A percentile compares a stretch with the other conserved stretches of the same genome.
Evolutionary conservation across 2,797 vertebrate genomes (phyloP).

Genomic region (Pseudomugil gertrudae): DNA sequence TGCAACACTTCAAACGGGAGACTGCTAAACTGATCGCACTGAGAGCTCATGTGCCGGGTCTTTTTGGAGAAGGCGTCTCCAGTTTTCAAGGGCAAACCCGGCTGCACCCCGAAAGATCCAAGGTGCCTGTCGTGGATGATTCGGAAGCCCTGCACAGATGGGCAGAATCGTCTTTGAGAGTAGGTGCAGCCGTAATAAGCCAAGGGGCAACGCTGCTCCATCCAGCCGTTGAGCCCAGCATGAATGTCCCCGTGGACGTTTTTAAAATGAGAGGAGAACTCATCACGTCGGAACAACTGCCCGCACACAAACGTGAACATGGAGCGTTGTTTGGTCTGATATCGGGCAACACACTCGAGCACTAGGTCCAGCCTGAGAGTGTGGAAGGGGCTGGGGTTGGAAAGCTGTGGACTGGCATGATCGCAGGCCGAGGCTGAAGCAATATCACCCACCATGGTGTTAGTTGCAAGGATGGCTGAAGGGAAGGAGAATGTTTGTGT

Average conservation of each 20-base stretch:
- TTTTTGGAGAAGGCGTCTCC: slow-evolving; percentile 73
- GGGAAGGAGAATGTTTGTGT: slow-evolving; percentile 99
- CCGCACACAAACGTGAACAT: slow-evolving; percentile 99
- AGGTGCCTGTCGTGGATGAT: slow-evolving; percentile 96
- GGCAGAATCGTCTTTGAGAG: slow-evolving; percentile 97
- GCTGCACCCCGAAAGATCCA: slow-evolving; percentile 94
- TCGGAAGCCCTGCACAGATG: slow-evolving; percentile 93
- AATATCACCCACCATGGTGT: slow-evolving; percentile 98
- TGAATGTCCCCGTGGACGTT: slow-evolving; percentile 99
- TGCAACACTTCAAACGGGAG: slow-evolving; percentile 96
- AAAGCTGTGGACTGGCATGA: slow-evolving; percentile 98
- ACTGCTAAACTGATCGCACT: slow-evolving; percentile 88
- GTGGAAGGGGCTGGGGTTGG: slow-evolving; percentile 98
- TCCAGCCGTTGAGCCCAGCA: slow-evolving; percentile 98
- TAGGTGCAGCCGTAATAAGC: slow-evolving; percentile 99
- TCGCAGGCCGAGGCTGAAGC: slow-evolving; percentile 98
- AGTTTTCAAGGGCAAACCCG: slow-evolving; percentile 81
- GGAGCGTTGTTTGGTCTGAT: slow-evolving; percentile 98
- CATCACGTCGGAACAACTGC: slow-evolving; percentile 95
- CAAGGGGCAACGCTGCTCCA: slow-evolving; percentile 98
- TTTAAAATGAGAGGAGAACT: slow-evolving; percentile 99
- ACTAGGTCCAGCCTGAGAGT: slow-evolving; percentile 96
- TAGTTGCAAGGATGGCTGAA: slow-evolving; percentile 95
- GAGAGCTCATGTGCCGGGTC: slow-evolving; percentile 75
- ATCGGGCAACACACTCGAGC: slow-evolving; percentile 97